Conservation (phyloP, 2,113 vertebrate genomes). For the Nettapus auritus region DNA sequence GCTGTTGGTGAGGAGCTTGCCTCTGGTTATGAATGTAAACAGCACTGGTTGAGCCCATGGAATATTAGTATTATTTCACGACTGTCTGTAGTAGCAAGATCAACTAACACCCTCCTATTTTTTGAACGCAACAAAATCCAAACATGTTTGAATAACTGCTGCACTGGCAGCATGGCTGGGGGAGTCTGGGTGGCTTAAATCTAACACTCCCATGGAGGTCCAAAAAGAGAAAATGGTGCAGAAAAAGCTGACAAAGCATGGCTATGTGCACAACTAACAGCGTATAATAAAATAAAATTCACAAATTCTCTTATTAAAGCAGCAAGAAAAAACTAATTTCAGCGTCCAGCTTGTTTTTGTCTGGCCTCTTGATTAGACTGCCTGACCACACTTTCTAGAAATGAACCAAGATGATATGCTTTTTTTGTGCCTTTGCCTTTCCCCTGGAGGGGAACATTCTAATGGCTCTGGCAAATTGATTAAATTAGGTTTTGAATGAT, state of each 20-base stretch:
- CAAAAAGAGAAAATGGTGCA: not conserved
- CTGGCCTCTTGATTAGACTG: not conserved
- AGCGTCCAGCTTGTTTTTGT: not conserved
- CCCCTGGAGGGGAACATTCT: not conserved
- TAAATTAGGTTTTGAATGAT: conserved; percentile 41
- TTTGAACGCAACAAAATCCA: not conserved
- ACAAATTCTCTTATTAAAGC: not conserved
- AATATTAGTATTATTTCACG: not conserved
- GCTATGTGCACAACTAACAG: not conserved
- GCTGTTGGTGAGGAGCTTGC: not conserved
- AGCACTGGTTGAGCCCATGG: not conserved
- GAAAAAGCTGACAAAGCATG: not conserved
- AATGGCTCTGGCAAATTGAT: conserved; percentile 55
- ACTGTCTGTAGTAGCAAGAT: not conserved
- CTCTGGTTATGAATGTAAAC: not conserved
- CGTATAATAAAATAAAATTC: not conserved
- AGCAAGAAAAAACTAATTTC: not conserved
- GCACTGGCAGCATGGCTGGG: not conserved
- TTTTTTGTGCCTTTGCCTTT: not conserved
- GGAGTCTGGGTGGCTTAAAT: not conserved
- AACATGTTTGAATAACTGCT: not conserved
- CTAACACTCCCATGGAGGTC: not conserved
- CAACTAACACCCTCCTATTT: not conserved
- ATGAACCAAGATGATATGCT: not conserved
- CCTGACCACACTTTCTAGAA: not conserved